Evolutionary conservation across 2,797 vertebrate genomes (phyloP).

Genomic region (Cuculus canorus): DNA sequence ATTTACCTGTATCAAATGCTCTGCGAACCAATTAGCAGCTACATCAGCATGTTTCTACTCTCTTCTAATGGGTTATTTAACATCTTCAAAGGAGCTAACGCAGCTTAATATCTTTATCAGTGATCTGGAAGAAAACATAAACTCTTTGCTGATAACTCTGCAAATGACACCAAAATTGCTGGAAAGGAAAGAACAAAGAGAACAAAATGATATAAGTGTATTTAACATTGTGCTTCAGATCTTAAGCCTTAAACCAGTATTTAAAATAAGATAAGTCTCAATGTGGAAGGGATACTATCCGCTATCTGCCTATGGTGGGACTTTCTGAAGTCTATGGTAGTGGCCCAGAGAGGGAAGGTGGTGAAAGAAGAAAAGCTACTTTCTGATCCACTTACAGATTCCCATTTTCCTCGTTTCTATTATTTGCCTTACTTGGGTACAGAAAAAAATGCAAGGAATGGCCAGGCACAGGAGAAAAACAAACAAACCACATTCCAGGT

Average conservation of each 20-base stretch:
- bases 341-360: neutral
- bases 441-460: neutral
- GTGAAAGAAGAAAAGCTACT: neutral
- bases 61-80: conserved; percentile 35
- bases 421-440: neutral
- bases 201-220: neutral
- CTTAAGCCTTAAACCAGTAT: neutral
- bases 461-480: neutral
- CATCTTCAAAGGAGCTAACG: neutral
- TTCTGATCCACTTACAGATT: neutral
- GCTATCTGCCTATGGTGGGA: neutral
- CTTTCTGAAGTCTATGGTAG: neutral
- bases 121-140: conserved; percentile 52
- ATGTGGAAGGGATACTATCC: neutral
- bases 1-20: conserved; percentile 38
- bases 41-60: conserved; percentile 10
- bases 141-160: neutral
- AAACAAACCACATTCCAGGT: neutral
- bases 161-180: conserved; percentile 21
- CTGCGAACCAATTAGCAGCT: conserved; percentile 28
- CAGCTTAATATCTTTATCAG: conserved; percentile 36
- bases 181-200: neutral
- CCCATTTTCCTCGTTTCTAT: neutral
- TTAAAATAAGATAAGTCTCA: neutral
- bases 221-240: neutral